Evolutionary conservation across 2,797 vertebrate species (phyloP), one percentile per base, ranked within the genome.

Genomic region (Ibycter americanus): DNA sequence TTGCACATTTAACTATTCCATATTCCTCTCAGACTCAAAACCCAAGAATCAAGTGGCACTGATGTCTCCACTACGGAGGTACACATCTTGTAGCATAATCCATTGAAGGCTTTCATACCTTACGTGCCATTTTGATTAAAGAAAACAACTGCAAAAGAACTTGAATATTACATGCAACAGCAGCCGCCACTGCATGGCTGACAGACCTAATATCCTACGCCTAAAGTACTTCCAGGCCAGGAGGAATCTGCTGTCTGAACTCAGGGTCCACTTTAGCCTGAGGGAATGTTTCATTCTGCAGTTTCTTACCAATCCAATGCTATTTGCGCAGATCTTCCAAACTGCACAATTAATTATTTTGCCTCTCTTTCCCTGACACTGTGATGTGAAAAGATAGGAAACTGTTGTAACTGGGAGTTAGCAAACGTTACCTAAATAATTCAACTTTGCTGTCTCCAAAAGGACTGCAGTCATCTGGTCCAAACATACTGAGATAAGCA

Each of bases 401-500:
- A 80, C 9, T 19, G 13, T 34, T 59, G 12, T 47, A 81, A 76
- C 9, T 31, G 21, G 27, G 23, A 82, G 22, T 34, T 68, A 54
- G n/a, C 25, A 86, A 63, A 70, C 92, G 95, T 96, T 97, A 99
- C 99, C 99, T 99, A 98, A 99, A 99, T 78, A 99, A 97, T 95
- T 98, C 98, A 65, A 98, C 97, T 82, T 99, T 99, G 0, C 97
- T 98, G 94, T 99, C 99, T 87, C 98, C 99, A 36, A 99, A 99
- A 4, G 99, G 99, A 95, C 98, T 99, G 96, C 98, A 98, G 84
- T 99, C 99, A 65, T 99, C 99, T 88, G 98, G 91, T 92, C 97
- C 99, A 97, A 99, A 98, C 99, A 99, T 99, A 98, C 99, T 99
- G 98, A 99, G 99, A 98, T 99, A 99, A 96, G 99, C 99, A 58